phyloP scores from a whole-genome alignment of 2,888 invertebrate genomes.

The Clepsis dumicolana region DNA sequence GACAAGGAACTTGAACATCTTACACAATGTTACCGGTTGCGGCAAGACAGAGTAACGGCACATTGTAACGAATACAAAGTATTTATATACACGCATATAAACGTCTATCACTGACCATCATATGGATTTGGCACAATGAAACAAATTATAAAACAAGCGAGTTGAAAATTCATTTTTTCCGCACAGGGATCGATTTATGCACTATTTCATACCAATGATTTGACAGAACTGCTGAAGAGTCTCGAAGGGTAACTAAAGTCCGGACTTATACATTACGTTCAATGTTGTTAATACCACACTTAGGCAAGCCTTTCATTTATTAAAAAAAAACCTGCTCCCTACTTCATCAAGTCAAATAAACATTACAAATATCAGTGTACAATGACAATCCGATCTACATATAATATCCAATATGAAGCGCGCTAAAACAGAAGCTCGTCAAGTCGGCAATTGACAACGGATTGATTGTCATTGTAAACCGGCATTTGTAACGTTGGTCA shows the following conservation, averaged over 20 bases:
- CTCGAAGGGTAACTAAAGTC: background rate
- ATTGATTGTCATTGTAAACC: no score
- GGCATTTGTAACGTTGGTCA: no score
- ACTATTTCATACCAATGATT: background rate
- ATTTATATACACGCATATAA: conserved; percentile 58
- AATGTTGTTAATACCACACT: background rate
- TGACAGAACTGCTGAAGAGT: background rate
- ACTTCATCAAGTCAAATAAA: no score
- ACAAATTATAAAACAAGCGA: conserved; percentile 29
- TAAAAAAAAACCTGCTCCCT: background rate
- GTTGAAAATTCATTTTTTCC: background rate
- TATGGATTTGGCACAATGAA: conserved; percentile 73
- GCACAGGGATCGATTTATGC: background rate
- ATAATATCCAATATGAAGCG: no score
- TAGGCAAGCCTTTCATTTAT: background rate
- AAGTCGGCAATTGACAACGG: no score
- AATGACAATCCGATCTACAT: no score
- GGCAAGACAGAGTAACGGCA: conserved; percentile 18
- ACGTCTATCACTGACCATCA: conserved; percentile 78
- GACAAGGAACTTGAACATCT: conserved; percentile 76
- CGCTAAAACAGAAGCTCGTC: no score
- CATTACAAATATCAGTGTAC: no score
- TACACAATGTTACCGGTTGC: conserved; percentile 46
- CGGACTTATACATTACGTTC: background rate
- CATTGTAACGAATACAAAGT: conserved; percentile 44